These are phyloP conservation scores for Exaiptasia diaphana DNA, from an alignment of 64 coral and sea anemone species.

Conservation along the genomic window DNA sequence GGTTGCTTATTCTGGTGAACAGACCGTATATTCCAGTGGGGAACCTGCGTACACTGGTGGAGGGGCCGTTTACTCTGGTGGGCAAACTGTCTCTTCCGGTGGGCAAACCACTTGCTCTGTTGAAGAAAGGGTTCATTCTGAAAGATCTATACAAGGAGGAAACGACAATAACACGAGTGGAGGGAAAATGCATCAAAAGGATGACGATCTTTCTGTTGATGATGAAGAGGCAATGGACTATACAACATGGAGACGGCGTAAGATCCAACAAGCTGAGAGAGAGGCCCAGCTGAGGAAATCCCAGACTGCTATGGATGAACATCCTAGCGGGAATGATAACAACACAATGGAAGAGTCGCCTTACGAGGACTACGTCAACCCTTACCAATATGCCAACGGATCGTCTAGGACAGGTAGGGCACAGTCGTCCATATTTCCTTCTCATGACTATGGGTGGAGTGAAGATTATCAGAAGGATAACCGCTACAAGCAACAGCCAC, in stretches of 20 bases:
- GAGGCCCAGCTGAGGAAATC: neutral
- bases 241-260: neutral
- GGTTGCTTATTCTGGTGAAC: no score
- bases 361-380: conserved; percentile 33
- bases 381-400: conserved; percentile 27
- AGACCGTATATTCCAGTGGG: no score
- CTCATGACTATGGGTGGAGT: neutral
- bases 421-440: neutral
- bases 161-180: no score
- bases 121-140: no score
- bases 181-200: neutral
- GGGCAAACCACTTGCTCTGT: no score
- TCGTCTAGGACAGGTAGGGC: neutral
- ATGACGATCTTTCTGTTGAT: neutral
- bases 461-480: conserved; percentile 13
- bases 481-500: conserved; percentile 2
- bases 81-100: no score
- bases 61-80: no score
- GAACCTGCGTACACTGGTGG: no score
- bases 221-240: conserved; percentile 13
- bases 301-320: neutral
- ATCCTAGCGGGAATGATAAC: neutral
- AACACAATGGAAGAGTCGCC: neutral
- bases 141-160: no score
- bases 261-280: neutral